A percentile compares a stretch with the other conserved stretches of the same genome.
These are phyloP conservation scores for Melanotaenia boesemani DNA, from an alignment of 2,797 vertebrate genomes.

Conservation along the genomic window DNA sequence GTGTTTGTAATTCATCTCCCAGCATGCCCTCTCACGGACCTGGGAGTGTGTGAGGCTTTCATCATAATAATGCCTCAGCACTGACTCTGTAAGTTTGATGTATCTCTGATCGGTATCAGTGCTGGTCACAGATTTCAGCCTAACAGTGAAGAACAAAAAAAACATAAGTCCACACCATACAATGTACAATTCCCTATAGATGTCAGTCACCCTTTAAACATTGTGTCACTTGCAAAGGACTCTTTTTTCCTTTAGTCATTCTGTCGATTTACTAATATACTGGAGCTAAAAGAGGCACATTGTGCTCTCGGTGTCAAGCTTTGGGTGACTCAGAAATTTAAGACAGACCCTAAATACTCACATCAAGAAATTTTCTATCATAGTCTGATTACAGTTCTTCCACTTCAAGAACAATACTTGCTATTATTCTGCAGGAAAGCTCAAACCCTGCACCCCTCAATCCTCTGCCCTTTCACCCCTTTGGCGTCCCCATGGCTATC, in stretches of 20 bases:
- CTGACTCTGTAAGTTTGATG: constrained; percentile 24
- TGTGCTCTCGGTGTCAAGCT: constrained; percentile 47
- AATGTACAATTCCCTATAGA: constrained; percentile 27
- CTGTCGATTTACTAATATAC: constrained; percentile 48
- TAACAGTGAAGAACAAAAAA: constrained; percentile 22
- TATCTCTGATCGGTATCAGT: constrained; percentile 40
- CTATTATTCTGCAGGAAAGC: constrained; percentile 61
- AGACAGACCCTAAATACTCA: constrained; percentile 45
- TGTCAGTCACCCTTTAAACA: constrained; percentile 40
- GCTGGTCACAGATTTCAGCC: constrained; percentile 27
- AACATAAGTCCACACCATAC: constrained; percentile 19
- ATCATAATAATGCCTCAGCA: constrained; percentile 42
- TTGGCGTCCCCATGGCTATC: constrained; percentile 51
- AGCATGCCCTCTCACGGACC: constrained; percentile 46
- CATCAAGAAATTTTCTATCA: constrained; percentile 52
- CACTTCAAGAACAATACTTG: constrained; percentile 62
- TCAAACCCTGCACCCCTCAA: constrained; percentile 54
- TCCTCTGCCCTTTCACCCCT: constrained; percentile 57
- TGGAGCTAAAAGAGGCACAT: constrained; percentile 50
- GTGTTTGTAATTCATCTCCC: constrained; percentile 66
- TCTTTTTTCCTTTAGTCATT: constrained; percentile 35
- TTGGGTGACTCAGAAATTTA: constrained; percentile 46
- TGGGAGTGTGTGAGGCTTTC: constrained; percentile 39
- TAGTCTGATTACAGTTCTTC: constrained; percentile 46
- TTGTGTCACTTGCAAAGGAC: not conserved